Evolutionary conservation across 2,113 vertebrate species (phyloP).

Genomic region (Neoarius graeffei): DNA sequence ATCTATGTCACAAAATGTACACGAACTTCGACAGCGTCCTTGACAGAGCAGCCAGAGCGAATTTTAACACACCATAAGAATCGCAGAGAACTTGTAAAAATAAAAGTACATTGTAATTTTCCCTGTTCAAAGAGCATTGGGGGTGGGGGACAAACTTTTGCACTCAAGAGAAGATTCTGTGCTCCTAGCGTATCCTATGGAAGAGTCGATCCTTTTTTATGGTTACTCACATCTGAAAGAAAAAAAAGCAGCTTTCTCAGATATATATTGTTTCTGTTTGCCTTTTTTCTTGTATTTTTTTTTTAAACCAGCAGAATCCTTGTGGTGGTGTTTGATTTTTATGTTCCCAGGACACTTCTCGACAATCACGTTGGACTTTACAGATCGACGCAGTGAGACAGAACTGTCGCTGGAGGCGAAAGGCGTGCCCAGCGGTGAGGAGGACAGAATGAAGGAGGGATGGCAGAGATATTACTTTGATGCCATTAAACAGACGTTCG

Average conservation of each 20-base stretch:
- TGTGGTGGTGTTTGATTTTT: neutral
- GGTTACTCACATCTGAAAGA: neutral
- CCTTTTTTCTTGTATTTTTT: neutral
- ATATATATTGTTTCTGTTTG: neutral
- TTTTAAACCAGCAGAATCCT: neutral
- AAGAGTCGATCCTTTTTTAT: neutral
- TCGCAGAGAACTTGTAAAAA: neutral
- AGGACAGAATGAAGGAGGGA: constrained; percentile 85
- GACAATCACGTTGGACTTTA: constrained; percentile 77
- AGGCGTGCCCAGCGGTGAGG: constrained; percentile 80
- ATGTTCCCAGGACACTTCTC: constrained; percentile 79
- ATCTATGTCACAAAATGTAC: too few relatives aligned
- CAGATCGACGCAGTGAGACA: constrained; percentile 78
- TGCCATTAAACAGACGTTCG: constrained; percentile 93
- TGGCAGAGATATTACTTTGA: constrained; percentile 92
- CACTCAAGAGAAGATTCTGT: neutral
- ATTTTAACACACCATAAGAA: neutral
- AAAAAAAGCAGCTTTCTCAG: neutral
- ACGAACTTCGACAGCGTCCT: too few relatives aligned
- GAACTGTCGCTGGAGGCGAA: constrained; percentile 80
- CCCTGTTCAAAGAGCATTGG: neutral
- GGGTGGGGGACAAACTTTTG: neutral
- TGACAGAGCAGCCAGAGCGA: too few relatives aligned
- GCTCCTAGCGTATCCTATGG: neutral
- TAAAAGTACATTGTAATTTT: neutral